phyloP scores from a whole-genome alignment of 2,797 vertebrate species.

The Phylloscopus collybita region DNA sequence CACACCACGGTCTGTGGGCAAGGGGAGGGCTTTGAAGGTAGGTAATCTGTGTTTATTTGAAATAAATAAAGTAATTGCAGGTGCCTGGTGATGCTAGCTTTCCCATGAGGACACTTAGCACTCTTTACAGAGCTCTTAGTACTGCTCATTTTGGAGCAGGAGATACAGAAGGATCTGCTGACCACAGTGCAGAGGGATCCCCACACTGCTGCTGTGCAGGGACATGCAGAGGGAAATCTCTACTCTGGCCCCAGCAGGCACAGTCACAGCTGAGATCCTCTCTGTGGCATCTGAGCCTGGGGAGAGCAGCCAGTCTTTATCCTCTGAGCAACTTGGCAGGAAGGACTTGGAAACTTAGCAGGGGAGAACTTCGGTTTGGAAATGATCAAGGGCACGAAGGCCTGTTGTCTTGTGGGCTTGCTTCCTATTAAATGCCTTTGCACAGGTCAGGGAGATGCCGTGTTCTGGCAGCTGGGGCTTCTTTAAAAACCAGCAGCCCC shows the following conservation, averaged over 20 bases:
- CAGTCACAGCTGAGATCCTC: not conserved
- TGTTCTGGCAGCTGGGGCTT: not conserved
- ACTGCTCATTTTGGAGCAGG: not conserved
- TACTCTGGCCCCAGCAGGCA: not conserved
- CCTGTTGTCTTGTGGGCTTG: not conserved
- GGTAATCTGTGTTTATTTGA: not conserved
- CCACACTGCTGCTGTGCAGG: not conserved
- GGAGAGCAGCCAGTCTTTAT: not conserved
- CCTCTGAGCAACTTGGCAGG: not conserved
- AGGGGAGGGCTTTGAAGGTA: not conserved
- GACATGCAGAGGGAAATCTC: not conserved
- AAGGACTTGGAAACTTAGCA: not conserved
- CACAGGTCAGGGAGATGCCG: fast-evolving
- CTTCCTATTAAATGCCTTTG: not conserved
- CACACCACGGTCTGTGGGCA: not conserved
- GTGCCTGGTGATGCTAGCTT: not conserved
- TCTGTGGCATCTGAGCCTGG: not conserved
- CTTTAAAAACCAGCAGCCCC: not conserved
- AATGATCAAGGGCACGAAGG: not conserved
- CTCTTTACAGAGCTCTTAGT: not conserved
- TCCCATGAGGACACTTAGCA: not conserved
- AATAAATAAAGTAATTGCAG: not conserved
- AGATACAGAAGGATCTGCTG: not conserved
- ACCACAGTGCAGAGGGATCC: not conserved
- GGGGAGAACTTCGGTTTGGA: not conserved